Evolutionary conservation across 1,140 invertebrate species (phyloP).

Genomic region (Sarcophaga peregrina): DNA sequence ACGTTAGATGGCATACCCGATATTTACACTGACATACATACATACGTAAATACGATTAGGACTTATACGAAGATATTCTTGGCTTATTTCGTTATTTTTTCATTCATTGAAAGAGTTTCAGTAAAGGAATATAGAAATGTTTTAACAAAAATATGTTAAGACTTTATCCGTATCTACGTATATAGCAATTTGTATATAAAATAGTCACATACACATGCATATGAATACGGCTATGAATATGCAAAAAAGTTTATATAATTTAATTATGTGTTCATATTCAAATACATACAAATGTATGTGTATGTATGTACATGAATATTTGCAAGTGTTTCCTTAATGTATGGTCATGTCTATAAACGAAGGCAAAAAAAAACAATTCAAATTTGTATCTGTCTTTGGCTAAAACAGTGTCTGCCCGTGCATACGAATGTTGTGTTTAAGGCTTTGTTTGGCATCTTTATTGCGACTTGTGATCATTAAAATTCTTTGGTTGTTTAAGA

Average conservation of each 20-base stretch:
- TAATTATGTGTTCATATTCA: neutral
- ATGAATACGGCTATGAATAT: neutral
- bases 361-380: neutral
- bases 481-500: slow-evolving; percentile 19
- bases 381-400: neutral
- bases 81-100: neutral
- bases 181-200: neutral
- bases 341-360: neutral
- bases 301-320: neutral
- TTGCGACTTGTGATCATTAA: slow-evolving; percentile 7
- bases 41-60: no score
- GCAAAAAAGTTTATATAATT: neutral
- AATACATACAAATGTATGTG: neutral
- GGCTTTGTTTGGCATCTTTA: slow-evolving; percentile 5
- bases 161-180: neutral
- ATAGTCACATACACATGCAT: neutral
- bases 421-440: neutral
- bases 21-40: no score
- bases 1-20: no score
- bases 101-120: neutral
- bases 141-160: slow-evolving; percentile 14
- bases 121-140: neutral
- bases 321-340: neutral
- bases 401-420: neutral
- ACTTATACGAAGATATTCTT: no score